Evolutionary conservation across 2,113 vertebrate species (phyloP).

Genomic region (Cebus imitator): DNA sequence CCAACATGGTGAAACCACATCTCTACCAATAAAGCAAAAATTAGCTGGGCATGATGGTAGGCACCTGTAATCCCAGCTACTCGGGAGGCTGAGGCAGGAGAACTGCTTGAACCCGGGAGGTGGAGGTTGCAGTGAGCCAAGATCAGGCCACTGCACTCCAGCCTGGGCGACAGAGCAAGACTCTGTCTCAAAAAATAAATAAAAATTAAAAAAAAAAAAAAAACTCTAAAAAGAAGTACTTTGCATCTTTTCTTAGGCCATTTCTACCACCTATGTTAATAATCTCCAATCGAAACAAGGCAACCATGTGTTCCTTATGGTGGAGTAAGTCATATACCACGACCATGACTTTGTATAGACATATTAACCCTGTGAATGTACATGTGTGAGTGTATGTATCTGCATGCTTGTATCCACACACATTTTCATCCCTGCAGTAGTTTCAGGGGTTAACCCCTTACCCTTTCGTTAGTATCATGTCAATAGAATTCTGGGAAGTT

Average conservation of each 20-base stretch:
- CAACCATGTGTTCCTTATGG: not conserved
- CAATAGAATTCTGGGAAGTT: not conserved
- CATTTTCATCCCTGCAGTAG: not conserved
- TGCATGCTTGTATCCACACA: accelerated
- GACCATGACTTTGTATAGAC: not conserved
- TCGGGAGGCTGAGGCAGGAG: too few species aligned
- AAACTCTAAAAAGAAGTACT: not conserved
- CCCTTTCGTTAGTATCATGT: not conserved
- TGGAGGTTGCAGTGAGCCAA: too few species aligned
- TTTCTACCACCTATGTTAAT: not conserved
- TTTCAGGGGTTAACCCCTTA: too few species aligned
- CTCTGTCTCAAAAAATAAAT: too few species aligned
- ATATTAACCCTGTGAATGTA: accelerated
- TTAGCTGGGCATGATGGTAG: too few species aligned
- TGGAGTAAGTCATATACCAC: not conserved
- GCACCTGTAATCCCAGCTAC: too few species aligned
- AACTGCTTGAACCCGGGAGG: too few species aligned
- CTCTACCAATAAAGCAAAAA: too few species aligned
- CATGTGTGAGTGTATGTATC: accelerated
- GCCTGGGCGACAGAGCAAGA: too few species aligned
- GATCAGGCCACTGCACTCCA: too few species aligned
- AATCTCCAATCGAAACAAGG: not conserved
- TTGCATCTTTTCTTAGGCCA: not conserved
- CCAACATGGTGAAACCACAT: too few species aligned
- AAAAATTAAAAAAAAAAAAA: not conserved